Conservation (phyloP, 2,797 vertebrate genomes). For the Tadarida brasiliensis region DNA sequence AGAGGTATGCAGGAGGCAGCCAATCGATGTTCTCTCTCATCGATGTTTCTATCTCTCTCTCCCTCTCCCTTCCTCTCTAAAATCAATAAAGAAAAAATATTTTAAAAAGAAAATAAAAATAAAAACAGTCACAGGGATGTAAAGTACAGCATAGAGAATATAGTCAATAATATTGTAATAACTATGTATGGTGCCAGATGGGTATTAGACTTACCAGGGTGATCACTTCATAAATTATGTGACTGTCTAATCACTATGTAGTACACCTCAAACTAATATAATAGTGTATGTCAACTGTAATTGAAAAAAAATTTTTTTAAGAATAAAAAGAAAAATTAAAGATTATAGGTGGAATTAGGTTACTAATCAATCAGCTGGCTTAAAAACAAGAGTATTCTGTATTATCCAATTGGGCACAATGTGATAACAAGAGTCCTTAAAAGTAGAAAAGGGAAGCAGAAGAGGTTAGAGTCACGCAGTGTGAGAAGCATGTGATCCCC, state of each 20-base stretch:
- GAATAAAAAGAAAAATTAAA: not conserved
- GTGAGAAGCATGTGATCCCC: not conserved
- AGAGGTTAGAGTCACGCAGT: not conserved
- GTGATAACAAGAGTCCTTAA: not conserved
- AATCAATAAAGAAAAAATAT: too few species aligned
- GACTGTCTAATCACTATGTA: not conserved
- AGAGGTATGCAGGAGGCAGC: too few species aligned
- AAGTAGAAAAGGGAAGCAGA: not conserved
- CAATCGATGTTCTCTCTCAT: too few species aligned
- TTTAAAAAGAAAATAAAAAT: too few species aligned
- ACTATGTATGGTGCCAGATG: not conserved
- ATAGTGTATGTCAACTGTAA: not conserved
- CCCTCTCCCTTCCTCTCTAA: too few species aligned
- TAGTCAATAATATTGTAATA: not conserved
- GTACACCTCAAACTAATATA: not conserved
- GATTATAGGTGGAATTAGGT: not conserved
- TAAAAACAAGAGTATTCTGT: not conserved
- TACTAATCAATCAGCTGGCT: not conserved
- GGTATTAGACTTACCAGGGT: not conserved
- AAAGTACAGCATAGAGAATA: not conserved
- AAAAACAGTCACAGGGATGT: not conserved
- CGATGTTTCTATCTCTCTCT: too few species aligned
- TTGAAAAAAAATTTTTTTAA: not conserved
- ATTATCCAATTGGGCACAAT: not conserved
- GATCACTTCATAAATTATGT: not conserved